These are phyloP conservation scores for Paradoxurus hermaphroditus DNA, from an alignment of 2,113 vertebrate species.

Conservation along the genomic window DNA sequence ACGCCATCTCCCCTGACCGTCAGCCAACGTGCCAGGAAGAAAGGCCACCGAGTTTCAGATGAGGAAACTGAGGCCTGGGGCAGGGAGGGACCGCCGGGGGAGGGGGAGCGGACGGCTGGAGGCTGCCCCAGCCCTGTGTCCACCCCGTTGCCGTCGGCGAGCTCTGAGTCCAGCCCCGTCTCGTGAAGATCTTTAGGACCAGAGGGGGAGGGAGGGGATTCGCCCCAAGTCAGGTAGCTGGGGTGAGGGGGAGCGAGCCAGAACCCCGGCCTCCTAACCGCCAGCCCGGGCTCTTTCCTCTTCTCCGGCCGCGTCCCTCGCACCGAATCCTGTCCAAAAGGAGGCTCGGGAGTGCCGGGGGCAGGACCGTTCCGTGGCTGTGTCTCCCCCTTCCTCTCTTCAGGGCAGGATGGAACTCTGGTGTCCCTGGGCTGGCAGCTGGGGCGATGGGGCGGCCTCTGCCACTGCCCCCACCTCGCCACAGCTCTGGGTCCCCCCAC, in stretches of 20 bases:
- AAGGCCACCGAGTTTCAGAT: fast-evolving
- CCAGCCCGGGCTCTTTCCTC: background rate
- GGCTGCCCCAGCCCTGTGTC: background rate
- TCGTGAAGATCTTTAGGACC: background rate
- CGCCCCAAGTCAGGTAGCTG: background rate
- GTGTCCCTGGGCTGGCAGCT: background rate
- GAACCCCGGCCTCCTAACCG: fast-evolving
- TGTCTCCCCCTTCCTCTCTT: fast-evolving
- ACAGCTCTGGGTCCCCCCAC: background rate
- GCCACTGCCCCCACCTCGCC: fast-evolving
- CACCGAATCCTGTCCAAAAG: background rate
- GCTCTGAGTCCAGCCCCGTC: no score
- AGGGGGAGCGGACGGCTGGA: no score
- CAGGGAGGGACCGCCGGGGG: background rate
- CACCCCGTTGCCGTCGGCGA: background rate
- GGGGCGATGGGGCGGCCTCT: fast-evolving
- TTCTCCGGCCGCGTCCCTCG: background rate
- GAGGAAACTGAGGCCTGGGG: background rate
- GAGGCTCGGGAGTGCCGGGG: background rate
- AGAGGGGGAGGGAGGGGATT: background rate
- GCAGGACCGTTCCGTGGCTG: fast-evolving
- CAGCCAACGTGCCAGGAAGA: fast-evolving
- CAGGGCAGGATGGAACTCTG: no score
- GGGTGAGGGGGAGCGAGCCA: background rate
- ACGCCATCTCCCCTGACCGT: fast-evolving